A percentile compares a stretch with the other conserved stretches of the same genome.
Evolutionary conservation across 2,797 vertebrate genomes (phyloP).

Genomic region (Florisuga fusca): DNA sequence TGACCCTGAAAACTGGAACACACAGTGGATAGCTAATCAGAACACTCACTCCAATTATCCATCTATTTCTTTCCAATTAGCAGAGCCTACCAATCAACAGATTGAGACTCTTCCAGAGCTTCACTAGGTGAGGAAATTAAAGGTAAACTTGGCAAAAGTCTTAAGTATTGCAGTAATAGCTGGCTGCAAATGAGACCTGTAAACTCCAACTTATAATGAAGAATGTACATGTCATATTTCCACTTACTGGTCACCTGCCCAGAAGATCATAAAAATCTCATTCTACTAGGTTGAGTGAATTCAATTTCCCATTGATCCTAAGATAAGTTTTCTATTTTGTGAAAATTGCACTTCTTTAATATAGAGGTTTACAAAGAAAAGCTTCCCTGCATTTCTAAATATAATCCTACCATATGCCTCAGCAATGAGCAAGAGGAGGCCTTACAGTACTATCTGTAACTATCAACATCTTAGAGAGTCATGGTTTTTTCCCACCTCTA

Average conservation of each 20-base stretch:
- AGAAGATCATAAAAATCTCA: not conserved
- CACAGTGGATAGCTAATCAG: not conserved
- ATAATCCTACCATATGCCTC: not conserved
- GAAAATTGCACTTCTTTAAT: not conserved
- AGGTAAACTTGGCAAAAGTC: not conserved
- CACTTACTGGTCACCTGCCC: conserved; percentile 28
- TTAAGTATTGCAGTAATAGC: not conserved
- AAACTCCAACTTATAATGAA: not conserved
- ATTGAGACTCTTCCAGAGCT: not conserved
- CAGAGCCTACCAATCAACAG: not conserved
- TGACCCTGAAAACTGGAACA: not conserved
- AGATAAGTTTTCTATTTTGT: not conserved
- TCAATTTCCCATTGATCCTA: not conserved
- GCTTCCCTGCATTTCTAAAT: not conserved
- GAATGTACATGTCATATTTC: not conserved
- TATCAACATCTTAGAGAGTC: not conserved
- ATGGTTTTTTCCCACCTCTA: not conserved
- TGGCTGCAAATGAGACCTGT: not conserved
- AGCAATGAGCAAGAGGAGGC: not conserved
- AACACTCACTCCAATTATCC: not conserved
- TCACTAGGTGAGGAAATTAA: not conserved
- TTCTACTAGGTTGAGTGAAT: not conserved
- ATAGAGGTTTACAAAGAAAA: not conserved
- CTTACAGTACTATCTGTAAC: not conserved
- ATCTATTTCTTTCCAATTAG: not conserved